Conservation (phyloP, 1,140 invertebrate species). For the Sinella curviseta region DNA sequence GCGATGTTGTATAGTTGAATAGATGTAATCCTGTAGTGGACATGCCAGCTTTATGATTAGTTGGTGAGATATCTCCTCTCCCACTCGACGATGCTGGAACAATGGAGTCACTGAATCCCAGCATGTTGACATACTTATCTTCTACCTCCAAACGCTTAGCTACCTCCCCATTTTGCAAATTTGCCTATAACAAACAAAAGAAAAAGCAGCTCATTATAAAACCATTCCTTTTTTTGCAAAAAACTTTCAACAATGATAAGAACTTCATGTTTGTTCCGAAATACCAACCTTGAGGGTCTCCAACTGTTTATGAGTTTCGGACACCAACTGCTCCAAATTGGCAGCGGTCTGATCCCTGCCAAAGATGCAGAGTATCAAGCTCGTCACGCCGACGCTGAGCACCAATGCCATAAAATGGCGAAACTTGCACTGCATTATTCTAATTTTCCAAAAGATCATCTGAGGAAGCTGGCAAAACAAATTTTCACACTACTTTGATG, state of each 20-base stretch:
- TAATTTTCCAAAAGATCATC: not conserved
- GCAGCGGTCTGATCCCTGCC: conserved; percentile 40
- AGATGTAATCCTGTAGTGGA: not conserved
- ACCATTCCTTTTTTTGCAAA: not conserved
- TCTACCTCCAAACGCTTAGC: conserved; percentile 48
- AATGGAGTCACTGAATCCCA: conserved; percentile 39
- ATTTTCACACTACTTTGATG: too few species aligned
- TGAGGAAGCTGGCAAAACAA: too few species aligned
- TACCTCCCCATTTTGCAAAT: conserved; percentile 32
- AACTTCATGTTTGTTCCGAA: not conserved
- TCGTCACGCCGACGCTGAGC: conserved; percentile 41
- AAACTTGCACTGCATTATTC: conserved; percentile 36
- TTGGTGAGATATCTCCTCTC: too few species aligned
- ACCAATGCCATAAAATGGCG: conserved; percentile 45
- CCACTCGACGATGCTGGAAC: not conserved
- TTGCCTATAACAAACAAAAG: conserved; percentile 34
- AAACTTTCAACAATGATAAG: not conserved
- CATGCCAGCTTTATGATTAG: too few species aligned
- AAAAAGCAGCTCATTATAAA: conserved; percentile 12
- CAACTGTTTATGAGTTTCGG: conserved; percentile 47
- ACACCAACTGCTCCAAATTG: conserved; percentile 43
- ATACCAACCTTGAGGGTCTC: conserved; percentile 44
- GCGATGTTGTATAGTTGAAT: conserved; percentile 31
- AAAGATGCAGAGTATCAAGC: conserved; percentile 43
- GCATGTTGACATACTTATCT: conserved; percentile 44